phyloP scores from a whole-genome alignment of 2,888 invertebrate species.

The Sialis fuliginosa region DNA sequence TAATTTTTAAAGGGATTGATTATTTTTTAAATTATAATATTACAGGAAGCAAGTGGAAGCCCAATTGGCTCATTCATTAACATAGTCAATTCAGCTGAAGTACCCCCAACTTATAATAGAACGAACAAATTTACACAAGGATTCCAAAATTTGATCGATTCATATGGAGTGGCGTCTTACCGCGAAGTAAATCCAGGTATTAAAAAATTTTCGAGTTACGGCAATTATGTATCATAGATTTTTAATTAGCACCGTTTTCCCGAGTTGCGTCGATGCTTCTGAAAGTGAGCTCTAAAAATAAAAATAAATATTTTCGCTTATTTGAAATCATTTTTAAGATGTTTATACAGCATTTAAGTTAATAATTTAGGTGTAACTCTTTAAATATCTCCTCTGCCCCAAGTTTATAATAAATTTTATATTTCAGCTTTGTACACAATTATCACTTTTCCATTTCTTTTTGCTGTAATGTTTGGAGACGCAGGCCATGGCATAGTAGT shows the following conservation, averaged over 20 bases:
- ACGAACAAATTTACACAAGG: conserved; percentile 58
- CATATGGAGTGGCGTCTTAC: conserved; percentile 60
- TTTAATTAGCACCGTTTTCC: too few relatives aligned
- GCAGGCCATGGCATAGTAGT: conserved; percentile 53
- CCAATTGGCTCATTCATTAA: conserved; percentile 58
- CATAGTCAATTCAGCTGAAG: conserved; percentile 40
- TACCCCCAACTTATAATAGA: conserved; percentile 54
- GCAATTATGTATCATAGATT: neutral
- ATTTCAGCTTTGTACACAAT: conserved; percentile 48
- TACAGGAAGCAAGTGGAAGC: conserved; percentile 36
- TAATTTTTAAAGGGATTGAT: neutral
- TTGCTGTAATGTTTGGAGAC: conserved; percentile 67
- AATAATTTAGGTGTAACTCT: too few relatives aligned
- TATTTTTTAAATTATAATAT: conserved; percentile 6
- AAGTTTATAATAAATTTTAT: too few relatives aligned
- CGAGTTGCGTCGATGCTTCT: too few relatives aligned
- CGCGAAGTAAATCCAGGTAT: conserved; percentile 50
- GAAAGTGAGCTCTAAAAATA: too few relatives aligned
- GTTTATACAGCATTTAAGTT: too few relatives aligned
- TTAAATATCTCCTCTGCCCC: too few relatives aligned
- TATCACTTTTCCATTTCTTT: conserved; percentile 60
- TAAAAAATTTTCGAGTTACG: neutral
- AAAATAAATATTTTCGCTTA: too few relatives aligned
- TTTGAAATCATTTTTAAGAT: too few relatives aligned
- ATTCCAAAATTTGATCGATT: conserved; percentile 57